Base-by-base conservation (phyloP, 2,888 invertebrate genomes). In the Hydraecia micacea region DNA sequence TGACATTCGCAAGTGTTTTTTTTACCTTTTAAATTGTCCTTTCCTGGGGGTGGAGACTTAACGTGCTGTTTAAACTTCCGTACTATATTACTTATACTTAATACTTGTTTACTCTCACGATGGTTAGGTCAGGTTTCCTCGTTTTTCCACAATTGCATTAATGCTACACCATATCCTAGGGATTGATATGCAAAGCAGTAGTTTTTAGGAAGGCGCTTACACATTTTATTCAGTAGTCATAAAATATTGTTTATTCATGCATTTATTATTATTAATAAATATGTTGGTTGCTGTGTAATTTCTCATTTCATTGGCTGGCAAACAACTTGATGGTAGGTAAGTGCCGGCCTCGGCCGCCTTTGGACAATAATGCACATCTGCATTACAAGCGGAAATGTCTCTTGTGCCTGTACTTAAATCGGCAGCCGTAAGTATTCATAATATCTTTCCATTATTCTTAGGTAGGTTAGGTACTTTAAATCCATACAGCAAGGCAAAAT, bases 151-250 rank as follows among this genome's bases (percentile, higher is more conserved):
- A 9, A 25, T 36, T 42, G n/a, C 39, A 18, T 21, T 73, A 71
- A 5, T 9, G 1, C 21, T 68, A 39, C 32, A 46, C 9, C 25
- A 55, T 15, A 21, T 66, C 21, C 11, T 58, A 79, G 1, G 32
- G 36, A 32, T 65, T 42, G 8, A 13, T n/a, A 32, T 28, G 58
- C 49, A 15, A 49, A 58, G 28, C n/a, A 66, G 25, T 70, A 69
- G 69, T n/a, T 66, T 39, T 79, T 72, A 65, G 46, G 21, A 60
- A 72, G 18, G 72, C 32, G 72, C 32, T 79, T n/a, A 49, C n/a
- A 79, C 28, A 39, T 32, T 39, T 46, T 49, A 66, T 32, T 79
- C n/a, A 58, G 21, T 58, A 49, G 8, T 65, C 13, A 42, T 32
- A 15, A 52, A 52, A 55, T 39, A 39, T 68, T 13, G n/a, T 49